Percentiles rank a stretch among this genome's conserved stretches.
phyloP scores from a whole-genome alignment of 2,797 vertebrate species.

The Taenioides sp. region DNA sequence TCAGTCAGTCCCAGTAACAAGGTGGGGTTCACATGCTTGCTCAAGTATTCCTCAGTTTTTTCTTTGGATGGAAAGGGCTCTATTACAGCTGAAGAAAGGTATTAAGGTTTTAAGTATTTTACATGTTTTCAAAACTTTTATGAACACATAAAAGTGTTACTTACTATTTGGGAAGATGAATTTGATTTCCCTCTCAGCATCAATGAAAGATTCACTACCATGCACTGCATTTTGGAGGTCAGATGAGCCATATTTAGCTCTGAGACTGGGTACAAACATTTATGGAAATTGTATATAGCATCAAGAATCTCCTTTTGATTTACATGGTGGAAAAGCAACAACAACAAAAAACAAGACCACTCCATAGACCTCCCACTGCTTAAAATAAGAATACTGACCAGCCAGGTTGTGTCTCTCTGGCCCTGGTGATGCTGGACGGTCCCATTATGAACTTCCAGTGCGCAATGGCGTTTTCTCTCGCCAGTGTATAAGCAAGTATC shows the following conservation, averaged over 20 bases:
- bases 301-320: neutral
- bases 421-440: constrained; percentile 80
- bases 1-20: constrained; percentile 87
- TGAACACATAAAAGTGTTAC: constrained; percentile 13
- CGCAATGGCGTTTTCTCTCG: constrained; percentile 80
- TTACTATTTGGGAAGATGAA: constrained; percentile 94
- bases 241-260: constrained; percentile 90
- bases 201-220: constrained; percentile 83
- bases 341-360: neutral
- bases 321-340: neutral
- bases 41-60: constrained; percentile 86
- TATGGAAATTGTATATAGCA: neutral
- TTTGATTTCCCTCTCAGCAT: constrained; percentile 88
- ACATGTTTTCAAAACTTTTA: neutral
- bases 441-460: constrained; percentile 91
- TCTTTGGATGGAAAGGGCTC: constrained; percentile 82
- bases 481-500: constrained; percentile 83
- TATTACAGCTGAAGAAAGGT: constrained; percentile 75
- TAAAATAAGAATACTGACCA: constrained; percentile 75
- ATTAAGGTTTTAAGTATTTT: neutral
- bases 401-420: constrained; percentile 84
- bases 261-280: constrained; percentile 78
- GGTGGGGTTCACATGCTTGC: constrained; percentile 81
- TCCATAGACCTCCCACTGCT: neutral
- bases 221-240: constrained; percentile 91